A percentile compares a stretch with the other conserved stretches of the same genome.
These are phyloP conservation scores for Ashinkailepas kermadecensis DNA, from an alignment of 2,888 invertebrate species.

Conservation along the genomic window DNA sequence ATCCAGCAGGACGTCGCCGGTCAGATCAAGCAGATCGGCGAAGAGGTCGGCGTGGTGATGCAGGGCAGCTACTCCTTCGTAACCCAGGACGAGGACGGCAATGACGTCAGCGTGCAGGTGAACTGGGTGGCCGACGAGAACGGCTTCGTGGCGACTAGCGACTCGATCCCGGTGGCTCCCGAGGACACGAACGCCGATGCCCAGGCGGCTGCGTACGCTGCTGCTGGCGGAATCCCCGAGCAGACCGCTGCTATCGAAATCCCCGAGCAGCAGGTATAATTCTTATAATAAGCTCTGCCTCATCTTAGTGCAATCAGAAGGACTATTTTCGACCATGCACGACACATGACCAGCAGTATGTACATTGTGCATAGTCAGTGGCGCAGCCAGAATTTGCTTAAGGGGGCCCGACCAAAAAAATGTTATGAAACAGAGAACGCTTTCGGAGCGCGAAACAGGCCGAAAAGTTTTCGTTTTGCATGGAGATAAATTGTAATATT, in stretches of 20 bases:
- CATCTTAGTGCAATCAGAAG: too few species aligned
- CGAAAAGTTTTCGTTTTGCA: too few species aligned
- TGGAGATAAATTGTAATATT: too few species aligned
- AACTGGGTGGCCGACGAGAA: background rate
- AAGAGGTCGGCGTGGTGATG: background rate
- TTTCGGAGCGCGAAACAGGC: too few species aligned
- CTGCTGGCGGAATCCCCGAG: background rate
- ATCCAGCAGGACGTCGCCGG: background rate
- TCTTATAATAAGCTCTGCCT: too few species aligned
- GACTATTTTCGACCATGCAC: too few species aligned
- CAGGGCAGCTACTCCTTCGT: background rate
- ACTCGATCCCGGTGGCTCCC: background rate
- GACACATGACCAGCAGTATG: too few species aligned
- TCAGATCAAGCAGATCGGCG: background rate
- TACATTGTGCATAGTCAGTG: too few species aligned
- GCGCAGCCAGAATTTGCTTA: too few species aligned
- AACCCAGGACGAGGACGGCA: background rate
- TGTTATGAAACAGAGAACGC: too few species aligned
- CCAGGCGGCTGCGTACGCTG: background rate
- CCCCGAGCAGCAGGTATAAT: background rate
- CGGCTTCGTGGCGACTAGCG: background rate
- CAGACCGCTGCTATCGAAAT: background rate
- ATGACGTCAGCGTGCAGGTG: background rate
- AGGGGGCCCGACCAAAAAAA: too few species aligned
- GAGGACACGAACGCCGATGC: background rate